Base-by-base conservation (phyloP, 2,113 vertebrate species). In the Heterotilapia buettikoferi region DNA sequence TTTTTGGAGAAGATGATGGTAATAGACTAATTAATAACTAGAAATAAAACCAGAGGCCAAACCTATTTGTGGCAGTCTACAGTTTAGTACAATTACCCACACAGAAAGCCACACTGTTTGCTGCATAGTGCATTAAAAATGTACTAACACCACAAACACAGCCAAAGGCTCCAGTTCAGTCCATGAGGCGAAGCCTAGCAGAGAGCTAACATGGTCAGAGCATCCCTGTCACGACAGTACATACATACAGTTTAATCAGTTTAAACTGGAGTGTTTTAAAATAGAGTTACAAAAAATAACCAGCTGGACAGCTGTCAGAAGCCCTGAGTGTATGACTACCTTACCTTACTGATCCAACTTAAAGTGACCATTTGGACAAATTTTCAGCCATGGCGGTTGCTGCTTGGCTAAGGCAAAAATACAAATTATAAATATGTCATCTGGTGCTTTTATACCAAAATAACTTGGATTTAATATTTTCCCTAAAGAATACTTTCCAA, bases 151-250 rank as follows among this genome's bases (percentile, higher is more conserved):
- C 73, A 31, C 1, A 50, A 50, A 50, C 26, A 7, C 43, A 78
- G 26, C 45, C 71, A 50, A 50, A 19, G 1, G 26, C 9, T 31
- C 26, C 45, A 78, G 73, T 33, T 78, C 18, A 78, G 2, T 33
- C 1, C 1, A 21, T 33, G 1, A n/a, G 26, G 0, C 0, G 0
- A 78, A 31, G 16, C 26, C 0, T 18, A 78, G 2, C 71, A 50
- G 24, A 19, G 16, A 10, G 3, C 40, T 47, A 76, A 24, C 6
- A 29, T 78, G 61, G 6, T 19, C 16, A 78, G 16, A 9, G 16
- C 16, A 0, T 52, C 6, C 10, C 6, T 78, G 0, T 52, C 45
- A 78, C 0, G 3, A 68, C 33, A 2, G 43, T 78, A 3, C 43
- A 29, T 19, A 38, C 18, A 76, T 19, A 76, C 9, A 13, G 6